Evolutionary conservation across 2,888 invertebrate species (phyloP).

Genomic region (Ormyrus nitidulus): DNA sequence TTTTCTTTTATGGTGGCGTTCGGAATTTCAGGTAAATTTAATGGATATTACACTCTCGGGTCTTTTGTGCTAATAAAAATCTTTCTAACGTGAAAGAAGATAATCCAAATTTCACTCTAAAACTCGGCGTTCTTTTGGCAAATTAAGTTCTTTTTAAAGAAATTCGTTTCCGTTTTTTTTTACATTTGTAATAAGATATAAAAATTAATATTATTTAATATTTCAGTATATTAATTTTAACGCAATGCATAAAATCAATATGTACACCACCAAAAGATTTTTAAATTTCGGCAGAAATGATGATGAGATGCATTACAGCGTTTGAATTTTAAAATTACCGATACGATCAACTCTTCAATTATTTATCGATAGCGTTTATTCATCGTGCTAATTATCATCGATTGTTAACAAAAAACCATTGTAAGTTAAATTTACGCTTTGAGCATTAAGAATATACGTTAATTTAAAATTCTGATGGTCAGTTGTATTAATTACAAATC

Average conservation of each 20-base stretch:
- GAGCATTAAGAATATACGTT: slow-evolving; percentile 8
- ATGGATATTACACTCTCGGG: too few relatives aligned
- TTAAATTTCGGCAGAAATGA: slow-evolving; percentile 26
- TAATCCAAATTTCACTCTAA: too few relatives aligned
- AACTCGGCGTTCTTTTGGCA: too few relatives aligned
- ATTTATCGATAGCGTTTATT: slow-evolving; percentile 26
- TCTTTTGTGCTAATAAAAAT: too few relatives aligned
- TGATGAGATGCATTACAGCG: slow-evolving; percentile 9
- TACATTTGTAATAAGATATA: too few relatives aligned
- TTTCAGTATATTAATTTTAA: too few relatives aligned
- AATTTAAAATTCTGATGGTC: slow-evolving; percentile 22
- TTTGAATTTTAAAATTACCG: slow-evolving; percentile 41
- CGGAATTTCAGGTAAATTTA: too few relatives aligned
- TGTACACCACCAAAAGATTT: slow-evolving; percentile 16
- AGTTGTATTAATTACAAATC: slow-evolving; percentile 20
- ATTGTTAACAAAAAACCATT: slow-evolving; percentile 35
- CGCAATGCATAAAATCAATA: slow-evolving; percentile 13
- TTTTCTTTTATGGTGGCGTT: too few relatives aligned
- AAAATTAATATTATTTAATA: too few relatives aligned
- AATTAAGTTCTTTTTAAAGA: too few relatives aligned
- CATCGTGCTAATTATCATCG: slow-evolving; percentile 38
- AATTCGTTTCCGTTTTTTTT: too few relatives aligned
- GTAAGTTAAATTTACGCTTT: slow-evolving; percentile 19
- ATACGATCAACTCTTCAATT: slow-evolving; percentile 29
- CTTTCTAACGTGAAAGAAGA: too few relatives aligned